Evolutionary conservation across 2,888 invertebrate genomes (phyloP).

Genomic region (Lucinisca nassula): DNA sequence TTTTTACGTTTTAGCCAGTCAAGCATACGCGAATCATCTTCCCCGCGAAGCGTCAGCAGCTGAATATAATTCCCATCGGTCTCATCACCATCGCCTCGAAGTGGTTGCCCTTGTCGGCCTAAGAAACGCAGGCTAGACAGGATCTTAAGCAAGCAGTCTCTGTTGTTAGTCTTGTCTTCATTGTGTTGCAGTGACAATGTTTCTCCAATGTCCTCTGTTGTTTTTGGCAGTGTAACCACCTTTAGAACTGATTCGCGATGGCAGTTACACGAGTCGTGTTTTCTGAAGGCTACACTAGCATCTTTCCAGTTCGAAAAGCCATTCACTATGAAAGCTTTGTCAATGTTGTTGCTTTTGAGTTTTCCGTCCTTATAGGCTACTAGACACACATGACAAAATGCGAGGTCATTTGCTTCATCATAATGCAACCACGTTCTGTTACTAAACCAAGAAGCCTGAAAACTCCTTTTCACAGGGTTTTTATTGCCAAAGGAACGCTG

Average conservation of each 20-base stretch:
- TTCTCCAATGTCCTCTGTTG: conserved; percentile 46
- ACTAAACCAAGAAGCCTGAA: not conserved
- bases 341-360: not conserved
- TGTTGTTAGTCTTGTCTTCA: conserved; percentile 57
- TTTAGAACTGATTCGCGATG: conserved; percentile 54
- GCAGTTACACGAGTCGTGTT: conserved; percentile 54
- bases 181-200: no score
- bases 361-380: no score
- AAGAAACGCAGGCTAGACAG: conserved; percentile 60
- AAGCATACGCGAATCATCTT: conserved; percentile 2
- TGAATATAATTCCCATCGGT: conserved; percentile 7
- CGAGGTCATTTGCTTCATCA: not conserved
- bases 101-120: conserved; percentile 55
- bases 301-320: conserved; percentile 70
- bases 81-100: conserved; percentile 60
- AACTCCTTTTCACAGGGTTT: not conserved
- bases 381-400: not conserved
- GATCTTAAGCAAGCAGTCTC: conserved; percentile 44
- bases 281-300: conserved; percentile 43
- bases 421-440: not conserved
- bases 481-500: not conserved
- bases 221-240: conserved; percentile 24
- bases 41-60: not conserved
- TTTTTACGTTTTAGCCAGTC: not conserved
- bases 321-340: conserved; percentile 39